Evolutionary conservation across 2,113 vertebrate species (phyloP).

Genomic region (Oenanthe oenanthe): DNA sequence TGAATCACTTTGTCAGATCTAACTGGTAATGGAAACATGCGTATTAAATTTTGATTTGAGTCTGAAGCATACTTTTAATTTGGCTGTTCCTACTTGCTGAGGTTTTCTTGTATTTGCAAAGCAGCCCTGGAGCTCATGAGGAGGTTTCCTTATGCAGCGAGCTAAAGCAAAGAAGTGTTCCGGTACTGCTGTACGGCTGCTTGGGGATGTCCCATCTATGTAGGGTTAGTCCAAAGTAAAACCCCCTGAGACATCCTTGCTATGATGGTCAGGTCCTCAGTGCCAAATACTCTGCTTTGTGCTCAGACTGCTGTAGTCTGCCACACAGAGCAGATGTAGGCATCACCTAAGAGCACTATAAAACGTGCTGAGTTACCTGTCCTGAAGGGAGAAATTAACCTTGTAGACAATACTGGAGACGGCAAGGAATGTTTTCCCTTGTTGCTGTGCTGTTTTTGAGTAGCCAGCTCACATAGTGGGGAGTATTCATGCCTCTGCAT

Average conservation of each 20-base stretch:
- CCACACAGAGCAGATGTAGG: neutral
- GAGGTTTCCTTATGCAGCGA: rapidly evolving
- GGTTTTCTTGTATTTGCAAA: neutral
- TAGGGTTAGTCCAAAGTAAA: neutral
- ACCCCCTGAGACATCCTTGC: neutral
- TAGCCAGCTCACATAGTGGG: neutral
- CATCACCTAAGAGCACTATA: neutral
- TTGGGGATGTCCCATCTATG: neutral
- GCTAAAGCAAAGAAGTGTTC: neutral
- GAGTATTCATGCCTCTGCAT: neutral
- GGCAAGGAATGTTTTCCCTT: neutral
- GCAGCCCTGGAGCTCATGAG: neutral
- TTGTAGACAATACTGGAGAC: neutral
- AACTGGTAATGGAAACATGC: rapidly evolving
- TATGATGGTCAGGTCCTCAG: neutral
- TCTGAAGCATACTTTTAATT: neutral
- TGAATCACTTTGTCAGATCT: neutral
- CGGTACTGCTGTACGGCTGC: neutral
- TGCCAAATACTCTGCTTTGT: neutral
- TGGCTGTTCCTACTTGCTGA: neutral
- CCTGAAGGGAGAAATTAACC: neutral
- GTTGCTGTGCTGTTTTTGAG: neutral
- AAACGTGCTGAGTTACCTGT: neutral
- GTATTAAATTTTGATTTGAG: neutral
- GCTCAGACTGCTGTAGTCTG: neutral